Base-by-base conservation (phyloP, 2,113 vertebrate genomes). In the Lasiurus borealis region DNA sequence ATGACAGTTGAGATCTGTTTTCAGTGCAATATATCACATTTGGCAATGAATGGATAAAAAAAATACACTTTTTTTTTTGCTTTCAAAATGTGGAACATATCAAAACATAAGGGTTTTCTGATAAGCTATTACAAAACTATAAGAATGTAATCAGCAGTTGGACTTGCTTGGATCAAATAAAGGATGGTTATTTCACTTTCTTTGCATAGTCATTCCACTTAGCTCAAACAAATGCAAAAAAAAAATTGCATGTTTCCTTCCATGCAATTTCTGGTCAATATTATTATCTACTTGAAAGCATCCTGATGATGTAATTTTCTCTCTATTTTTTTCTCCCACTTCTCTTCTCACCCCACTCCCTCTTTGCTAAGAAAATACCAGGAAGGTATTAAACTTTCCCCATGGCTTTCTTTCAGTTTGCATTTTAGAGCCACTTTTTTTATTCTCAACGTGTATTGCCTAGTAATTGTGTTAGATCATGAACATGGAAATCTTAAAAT, bases 21-120 rank as follows among this genome's bases (percentile, higher is more conserved):
- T 83, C 95, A 95, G 95, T 86, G 78, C 85, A 68, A 66, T 48
- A 34, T 31, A 57, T 88, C 73, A 92, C 48, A 83, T 85, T 71
- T 84, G 88, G 88, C 71, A 92, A 84, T 44, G 9, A 52, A 48
- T 36, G 50, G 73, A 25, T 83, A 82, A 92, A 88, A 93, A 90
- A 95, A 36, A 57, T 4, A 18, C 36, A 27, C 14, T 81, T 44
- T 59, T 59, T 11, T 46, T n/a, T 48, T 86, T 72, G 80, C 44
- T 88, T 96, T 90, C 44, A 57, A 82, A 85, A 52, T 21, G 3
- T 76, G 52, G 36, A 82, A 66, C 34, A 76, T 83, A 76, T 3
- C 36, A 73, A 90, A 89, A 77, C 14, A 13, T 27, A 48, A 68
- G 57, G 2, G 15, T 78, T 91, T 73, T 62, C 72, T 73, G 15